Evolutionary conservation across 2,113 vertebrate genomes (phyloP).

Genomic region (Otus sunia): DNA sequence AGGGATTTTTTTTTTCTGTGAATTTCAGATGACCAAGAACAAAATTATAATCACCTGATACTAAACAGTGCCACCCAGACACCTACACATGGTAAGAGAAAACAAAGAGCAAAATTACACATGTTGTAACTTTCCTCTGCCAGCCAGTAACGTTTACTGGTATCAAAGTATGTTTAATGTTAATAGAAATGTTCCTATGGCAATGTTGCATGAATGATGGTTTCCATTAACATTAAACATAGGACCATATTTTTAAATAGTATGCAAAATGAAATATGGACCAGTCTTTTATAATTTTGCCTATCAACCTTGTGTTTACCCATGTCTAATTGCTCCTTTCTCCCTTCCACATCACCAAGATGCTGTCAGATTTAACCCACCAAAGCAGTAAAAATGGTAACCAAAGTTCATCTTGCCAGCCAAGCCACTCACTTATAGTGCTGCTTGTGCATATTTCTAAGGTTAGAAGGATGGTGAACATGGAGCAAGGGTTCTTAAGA

Average conservation of each 20-base stretch:
- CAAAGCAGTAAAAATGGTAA: neutral
- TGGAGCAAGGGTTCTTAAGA: neutral
- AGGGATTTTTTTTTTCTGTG: constrained; percentile 67
- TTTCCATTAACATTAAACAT: constrained; percentile 46
- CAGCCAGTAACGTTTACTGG: constrained; percentile 26
- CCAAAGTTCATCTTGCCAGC: neutral
- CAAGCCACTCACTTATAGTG: neutral
- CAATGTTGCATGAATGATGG: neutral
- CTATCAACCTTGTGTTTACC: neutral
- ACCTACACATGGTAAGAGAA: constrained; percentile 92
- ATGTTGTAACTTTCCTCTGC: constrained; percentile 57
- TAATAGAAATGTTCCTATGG: neutral
- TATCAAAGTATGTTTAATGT: neutral
- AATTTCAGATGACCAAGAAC: constrained; percentile 92
- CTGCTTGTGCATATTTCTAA: neutral
- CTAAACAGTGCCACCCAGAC: constrained; percentile 92
- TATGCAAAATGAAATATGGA: constrained; percentile 12
- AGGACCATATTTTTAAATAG: constrained; percentile 9
- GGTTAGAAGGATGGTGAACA: neutral
- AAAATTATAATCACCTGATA: constrained; percentile 93
- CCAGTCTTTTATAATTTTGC: neutral
- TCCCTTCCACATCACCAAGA: neutral
- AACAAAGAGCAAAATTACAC: constrained; percentile 60
- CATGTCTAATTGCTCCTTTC: neutral
- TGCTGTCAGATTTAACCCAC: neutral